Base-by-base conservation (phyloP, 2,113 vertebrate species). In the Xiphias gladius region DNA sequence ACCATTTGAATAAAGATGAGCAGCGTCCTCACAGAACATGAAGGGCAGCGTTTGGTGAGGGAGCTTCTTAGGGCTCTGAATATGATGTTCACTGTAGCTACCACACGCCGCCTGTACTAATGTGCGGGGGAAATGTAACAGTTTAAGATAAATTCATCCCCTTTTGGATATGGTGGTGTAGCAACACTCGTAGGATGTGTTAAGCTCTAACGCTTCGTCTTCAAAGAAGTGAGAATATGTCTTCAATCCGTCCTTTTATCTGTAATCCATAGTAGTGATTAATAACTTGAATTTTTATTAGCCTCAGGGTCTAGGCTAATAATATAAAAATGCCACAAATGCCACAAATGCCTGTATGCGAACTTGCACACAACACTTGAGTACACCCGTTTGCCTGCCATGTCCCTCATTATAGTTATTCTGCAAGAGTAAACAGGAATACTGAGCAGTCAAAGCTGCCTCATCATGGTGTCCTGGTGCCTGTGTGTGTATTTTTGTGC, bases 1-100 rank as follows among this genome's bases (percentile, higher is more conserved):
- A 20, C 1, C 0, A 0, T 59, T 80, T 83, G 84, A 93, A 90
- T 89, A 89, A 67, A 91, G 79, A 93, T 85, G 84, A 88, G 82
- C 59, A 22, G 19, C 4, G 20, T 11, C 77, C 68, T 32, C 22
- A 24, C 9, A 39, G 43, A n/a, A 86, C 58, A 80, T 85, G 73
- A 90, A 88, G 91, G 82, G 39, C 9, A 11, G n/a, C 11, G n/a
- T 70, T 76, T 41, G 32, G 39, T 39, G 39, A 72, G 39, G 35
- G 62, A 77, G 66, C 46, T 64, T 43, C 84, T 69, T 66, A 68
- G 76, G 77, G 59, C 80, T 16, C 7, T 59, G 75, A 70, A 67
- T 28, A 57, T 14, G 52, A 84, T 76, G 50, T 83, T 70, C 50
- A 13, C 58, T 59, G 63, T 16, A 66, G 68, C 48, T 72, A 26